A percentile compares a stretch with the other conserved stretches of the same genome.
Conservation (phyloP, 2,113 vertebrate species). For the Burhinus bistriatus region DNA sequence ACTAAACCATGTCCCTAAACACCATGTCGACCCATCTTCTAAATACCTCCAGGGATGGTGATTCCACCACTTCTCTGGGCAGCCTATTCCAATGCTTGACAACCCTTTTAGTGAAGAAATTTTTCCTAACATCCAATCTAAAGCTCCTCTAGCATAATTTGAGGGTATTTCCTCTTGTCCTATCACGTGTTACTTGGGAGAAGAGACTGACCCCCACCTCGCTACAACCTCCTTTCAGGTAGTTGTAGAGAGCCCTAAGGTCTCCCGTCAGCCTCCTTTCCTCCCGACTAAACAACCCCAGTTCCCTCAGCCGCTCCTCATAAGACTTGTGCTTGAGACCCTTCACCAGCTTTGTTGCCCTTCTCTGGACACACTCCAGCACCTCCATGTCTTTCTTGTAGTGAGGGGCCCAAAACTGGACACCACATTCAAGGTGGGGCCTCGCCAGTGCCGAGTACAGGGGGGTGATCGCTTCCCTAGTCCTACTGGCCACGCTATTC, state of each 20-base stretch:
- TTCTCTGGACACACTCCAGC: neutral
- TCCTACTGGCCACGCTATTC: neutral
- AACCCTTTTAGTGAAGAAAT: neutral
- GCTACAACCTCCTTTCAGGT: no score
- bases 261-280: neutral
- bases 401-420: neutral
- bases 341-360: neutral
- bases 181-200: neutral
- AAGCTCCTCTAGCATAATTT: neutral
- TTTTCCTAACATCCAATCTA: no score
- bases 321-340: neutral
- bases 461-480: neutral
- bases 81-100: neutral
- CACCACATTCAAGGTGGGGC: neutral
- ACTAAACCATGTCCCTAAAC: neutral
- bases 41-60: neutral
- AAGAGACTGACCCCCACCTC: neutral
- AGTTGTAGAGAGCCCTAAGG: no score
- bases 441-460: neutral
- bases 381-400: neutral
- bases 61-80: neutral
- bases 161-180: neutral
- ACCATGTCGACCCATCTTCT: neutral
- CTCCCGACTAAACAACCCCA: neutral
- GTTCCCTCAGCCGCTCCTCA: neutral